phyloP scores from a whole-genome alignment of 2,113 vertebrate genomes.

The Varanus salvator region DNA sequence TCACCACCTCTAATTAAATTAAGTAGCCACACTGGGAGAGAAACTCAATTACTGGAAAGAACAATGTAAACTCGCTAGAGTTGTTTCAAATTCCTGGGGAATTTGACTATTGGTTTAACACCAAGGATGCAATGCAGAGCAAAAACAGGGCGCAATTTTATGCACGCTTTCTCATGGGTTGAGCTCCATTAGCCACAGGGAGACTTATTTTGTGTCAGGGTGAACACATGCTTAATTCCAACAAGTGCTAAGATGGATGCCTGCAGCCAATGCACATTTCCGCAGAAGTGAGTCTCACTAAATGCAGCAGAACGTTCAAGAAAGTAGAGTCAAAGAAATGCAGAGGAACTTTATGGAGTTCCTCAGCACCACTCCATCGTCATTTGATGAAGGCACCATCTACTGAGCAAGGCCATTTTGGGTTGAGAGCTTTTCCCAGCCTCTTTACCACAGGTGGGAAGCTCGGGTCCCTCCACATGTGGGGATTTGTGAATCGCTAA shows the following conservation, averaged over 20 bases:
- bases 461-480: neutral
- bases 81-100: constrained; percentile 22
- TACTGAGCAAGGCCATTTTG: too few relatives aligned
- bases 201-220: neutral
- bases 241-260: neutral
- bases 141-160: neutral
- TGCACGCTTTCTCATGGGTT: neutral
- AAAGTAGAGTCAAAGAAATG: neutral
- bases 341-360: neutral
- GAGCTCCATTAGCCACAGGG: neutral
- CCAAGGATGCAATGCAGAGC: neutral
- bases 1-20: constrained; percentile 43
- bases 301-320: neutral
- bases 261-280: neutral
- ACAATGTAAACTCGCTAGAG: constrained; percentile 30
- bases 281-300: too few relatives aligned
- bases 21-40: constrained; percentile 31
- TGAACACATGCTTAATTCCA: neutral
- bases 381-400: too few relatives aligned
- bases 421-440: too few relatives aligned
- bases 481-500: too few relatives aligned
- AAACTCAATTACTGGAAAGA: constrained; percentile 39
- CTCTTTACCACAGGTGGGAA: too few relatives aligned
- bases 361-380: too few relatives aligned
- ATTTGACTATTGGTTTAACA: constrained; percentile 1